phyloP scores from a whole-genome alignment of 2,797 vertebrate genomes.

The Denticeps clupeoides region DNA sequence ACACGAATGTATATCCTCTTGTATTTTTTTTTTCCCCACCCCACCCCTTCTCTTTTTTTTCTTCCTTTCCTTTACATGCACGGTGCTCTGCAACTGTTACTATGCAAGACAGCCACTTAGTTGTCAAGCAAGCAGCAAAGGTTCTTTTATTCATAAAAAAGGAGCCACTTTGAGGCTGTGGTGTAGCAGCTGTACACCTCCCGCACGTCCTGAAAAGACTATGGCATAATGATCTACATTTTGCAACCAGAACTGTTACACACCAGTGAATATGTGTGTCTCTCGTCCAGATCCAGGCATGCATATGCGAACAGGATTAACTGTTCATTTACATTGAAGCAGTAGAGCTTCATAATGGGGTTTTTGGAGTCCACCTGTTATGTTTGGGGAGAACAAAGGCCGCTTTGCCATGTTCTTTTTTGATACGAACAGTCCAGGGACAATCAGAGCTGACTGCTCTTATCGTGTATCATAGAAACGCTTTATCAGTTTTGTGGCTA shows the following conservation, averaged over 20 bases:
- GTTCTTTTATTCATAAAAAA: constrained; percentile 26
- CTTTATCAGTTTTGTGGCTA: too few species aligned
- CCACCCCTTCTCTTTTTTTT: too few species aligned
- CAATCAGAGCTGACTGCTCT: too few species aligned
- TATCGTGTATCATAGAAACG: too few species aligned
- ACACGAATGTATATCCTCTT: constrained; percentile 9
- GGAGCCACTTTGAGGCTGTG: constrained; percentile 54
- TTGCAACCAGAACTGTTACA: constrained; percentile 51
- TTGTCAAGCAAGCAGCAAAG: constrained; percentile 54
- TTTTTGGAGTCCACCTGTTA: constrained; percentile 40
- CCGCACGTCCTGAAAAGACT: constrained; percentile 43
- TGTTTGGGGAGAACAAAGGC: too few species aligned
- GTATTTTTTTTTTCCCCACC: constrained; percentile 23
- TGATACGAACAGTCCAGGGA: too few species aligned
- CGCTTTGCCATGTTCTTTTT: too few species aligned
- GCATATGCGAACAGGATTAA: constrained; percentile 53
- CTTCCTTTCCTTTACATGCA: constrained; percentile 31
- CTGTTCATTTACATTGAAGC: constrained; percentile 42
- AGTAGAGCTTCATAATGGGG: too few species aligned
- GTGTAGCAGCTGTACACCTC: constrained; percentile 59
- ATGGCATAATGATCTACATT: constrained; percentile 33
- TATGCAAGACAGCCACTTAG: constrained; percentile 57
- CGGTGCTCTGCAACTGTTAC: constrained; percentile 54
- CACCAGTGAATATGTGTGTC: constrained; percentile 36
- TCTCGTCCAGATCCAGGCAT: not conserved